phyloP scores from a whole-genome alignment of 2,113 vertebrate genomes.

The Leucoraja erinaceus region DNA sequence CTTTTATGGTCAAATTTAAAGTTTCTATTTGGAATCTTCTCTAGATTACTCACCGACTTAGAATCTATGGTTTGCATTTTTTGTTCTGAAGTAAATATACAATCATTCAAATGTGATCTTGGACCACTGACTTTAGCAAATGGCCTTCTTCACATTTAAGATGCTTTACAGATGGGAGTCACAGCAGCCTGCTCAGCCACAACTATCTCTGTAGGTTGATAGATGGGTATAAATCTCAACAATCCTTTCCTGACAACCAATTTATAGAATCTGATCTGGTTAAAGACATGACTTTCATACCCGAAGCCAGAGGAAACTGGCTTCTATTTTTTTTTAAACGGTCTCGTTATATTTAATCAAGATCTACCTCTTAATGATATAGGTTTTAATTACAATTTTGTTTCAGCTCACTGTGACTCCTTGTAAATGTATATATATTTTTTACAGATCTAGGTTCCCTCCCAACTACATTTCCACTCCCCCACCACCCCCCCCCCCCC shows the following conservation, averaged over 20 bases:
- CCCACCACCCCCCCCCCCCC: too few relatives aligned
- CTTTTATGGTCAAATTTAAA: not conserved
- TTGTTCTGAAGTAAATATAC: not conserved
- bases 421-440: slow-evolving; percentile 4
- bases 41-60: not conserved
- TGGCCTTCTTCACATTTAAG: slow-evolving; percentile 91
- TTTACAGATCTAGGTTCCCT: not conserved
- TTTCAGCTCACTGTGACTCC: not conserved
- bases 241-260: slow-evolving; percentile 97
- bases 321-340: slow-evolving; percentile 46
- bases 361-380: slow-evolving; percentile 65
- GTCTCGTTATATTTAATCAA: slow-evolving; percentile 55
- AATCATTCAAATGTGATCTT: slow-evolving; percentile 85
- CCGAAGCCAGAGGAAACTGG: slow-evolving; percentile 55
- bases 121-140: slow-evolving; percentile 69
- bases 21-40: not conserved
- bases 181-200: slow-evolving; percentile 62
- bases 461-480: too few relatives aligned
- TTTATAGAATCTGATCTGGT: slow-evolving; percentile 99
- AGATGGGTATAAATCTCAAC: slow-evolving; percentile 97
- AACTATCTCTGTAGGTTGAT: slow-evolving; percentile 65
- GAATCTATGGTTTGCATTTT: slow-evolving; percentile 20
- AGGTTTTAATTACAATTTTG: slow-evolving; percentile 69
- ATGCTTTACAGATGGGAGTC: slow-evolving; percentile 79
- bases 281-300: slow-evolving; percentile 84